Percentiles rank a stretch among this genome's conserved stretches.
phyloP scores from a whole-genome alignment of 2,797 vertebrate genomes.

The Squalus acanthias region DNA sequence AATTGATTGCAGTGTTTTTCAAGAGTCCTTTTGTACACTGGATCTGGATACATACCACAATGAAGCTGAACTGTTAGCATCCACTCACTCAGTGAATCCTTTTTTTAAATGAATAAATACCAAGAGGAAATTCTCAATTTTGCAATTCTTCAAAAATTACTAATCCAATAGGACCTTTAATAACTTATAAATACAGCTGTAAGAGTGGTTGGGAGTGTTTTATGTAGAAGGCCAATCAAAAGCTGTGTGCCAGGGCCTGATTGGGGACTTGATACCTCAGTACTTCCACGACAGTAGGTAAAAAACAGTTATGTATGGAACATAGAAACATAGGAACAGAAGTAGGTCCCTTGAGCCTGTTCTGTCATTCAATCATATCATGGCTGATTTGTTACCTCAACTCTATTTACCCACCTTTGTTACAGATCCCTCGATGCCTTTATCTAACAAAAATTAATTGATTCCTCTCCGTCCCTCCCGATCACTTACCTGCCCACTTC shows the following conservation, averaged over 20 bases:
- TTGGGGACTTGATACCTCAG: background rate
- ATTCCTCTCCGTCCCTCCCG: background rate
- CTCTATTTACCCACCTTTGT: background rate
- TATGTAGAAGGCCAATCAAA: background rate
- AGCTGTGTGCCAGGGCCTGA: background rate
- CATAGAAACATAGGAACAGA: background rate
- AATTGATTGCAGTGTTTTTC: background rate
- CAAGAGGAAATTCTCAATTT: background rate
- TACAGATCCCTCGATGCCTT: background rate
- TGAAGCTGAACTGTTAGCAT: background rate
- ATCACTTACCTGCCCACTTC: background rate
- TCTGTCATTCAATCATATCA: background rate
- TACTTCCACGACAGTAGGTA: background rate
- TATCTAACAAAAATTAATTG: background rate
- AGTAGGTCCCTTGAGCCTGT: background rate
- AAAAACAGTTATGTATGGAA: background rate
- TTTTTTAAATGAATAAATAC: background rate
- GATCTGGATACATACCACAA: background rate
- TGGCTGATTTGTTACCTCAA: background rate
- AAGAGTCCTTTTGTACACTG: background rate
- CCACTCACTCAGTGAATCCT: background rate
- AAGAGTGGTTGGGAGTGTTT: background rate
- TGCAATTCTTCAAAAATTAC: background rate
- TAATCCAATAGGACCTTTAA: background rate
- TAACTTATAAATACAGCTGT: background rate